phyloP scores from a whole-genome alignment of 1,140 invertebrate genomes.

The Atta colombica region DNA sequence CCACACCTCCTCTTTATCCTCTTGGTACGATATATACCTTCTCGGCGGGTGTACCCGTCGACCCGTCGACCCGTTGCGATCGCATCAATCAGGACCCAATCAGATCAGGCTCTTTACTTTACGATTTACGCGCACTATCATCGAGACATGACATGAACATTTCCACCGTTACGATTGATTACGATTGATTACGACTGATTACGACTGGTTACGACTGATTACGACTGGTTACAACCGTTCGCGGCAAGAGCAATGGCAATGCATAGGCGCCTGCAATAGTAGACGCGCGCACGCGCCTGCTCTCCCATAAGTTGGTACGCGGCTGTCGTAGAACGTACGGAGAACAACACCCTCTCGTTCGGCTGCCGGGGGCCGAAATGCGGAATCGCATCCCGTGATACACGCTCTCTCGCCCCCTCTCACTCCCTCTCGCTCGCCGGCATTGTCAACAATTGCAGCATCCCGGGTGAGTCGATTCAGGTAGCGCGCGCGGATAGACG shows the following conservation, averaged over 20 bases:
- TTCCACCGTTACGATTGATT: no score
- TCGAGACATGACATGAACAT: background rate
- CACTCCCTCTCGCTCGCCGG: conserved; percentile 72
- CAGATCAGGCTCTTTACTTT: background rate
- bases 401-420: conserved; percentile 54
- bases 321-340: background rate
- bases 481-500: conserved; percentile 73
- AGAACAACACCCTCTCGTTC: conserved; percentile 74
- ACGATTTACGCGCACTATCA: background rate
- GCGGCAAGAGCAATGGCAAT: background rate
- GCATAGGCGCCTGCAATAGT: background rate
- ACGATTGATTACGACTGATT: background rate
- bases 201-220: background rate
- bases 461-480: conserved; percentile 80
- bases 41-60: no score
- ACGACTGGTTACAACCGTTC: conserved; percentile 35
- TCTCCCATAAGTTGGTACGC: conserved; percentile 36
- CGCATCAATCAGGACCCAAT: background rate
- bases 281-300: conserved; percentile 71
- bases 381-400: conserved; percentile 71
- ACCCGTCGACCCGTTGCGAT: background rate
- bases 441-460: conserved; percentile 85
- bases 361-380: conserved; percentile 81
- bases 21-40: no score
- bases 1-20: no score